Conservation (phyloP, 2,797 vertebrate species). For the Columba guinea region DNA sequence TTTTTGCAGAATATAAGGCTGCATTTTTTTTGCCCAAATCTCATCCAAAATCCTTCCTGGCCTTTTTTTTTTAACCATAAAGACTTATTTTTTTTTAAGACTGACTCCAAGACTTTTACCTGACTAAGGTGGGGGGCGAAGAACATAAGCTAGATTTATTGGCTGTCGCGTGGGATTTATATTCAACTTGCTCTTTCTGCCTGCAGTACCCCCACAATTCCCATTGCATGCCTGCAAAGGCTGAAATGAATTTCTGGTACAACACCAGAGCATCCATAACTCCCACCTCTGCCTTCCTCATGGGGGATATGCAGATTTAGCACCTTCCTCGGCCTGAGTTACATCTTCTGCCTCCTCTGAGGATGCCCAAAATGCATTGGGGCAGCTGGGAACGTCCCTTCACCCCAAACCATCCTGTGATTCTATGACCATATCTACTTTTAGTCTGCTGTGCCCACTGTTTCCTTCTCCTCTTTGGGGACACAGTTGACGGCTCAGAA, state of each 20-base stretch:
- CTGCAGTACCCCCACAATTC: not conserved
- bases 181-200: not conserved
- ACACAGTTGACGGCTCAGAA: not conserved
- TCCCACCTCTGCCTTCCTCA: not conserved
- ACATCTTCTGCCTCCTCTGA: not conserved
- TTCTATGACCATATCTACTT: fast-evolving
- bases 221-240: not conserved
- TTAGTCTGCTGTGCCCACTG: not conserved
- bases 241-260: not conserved
- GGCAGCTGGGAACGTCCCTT: too few species aligned
- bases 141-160: not conserved
- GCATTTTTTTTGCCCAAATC: not conserved
- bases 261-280: not conserved
- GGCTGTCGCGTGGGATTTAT: not conserved
- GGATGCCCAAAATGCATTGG: not conserved
- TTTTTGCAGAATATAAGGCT: not conserved
- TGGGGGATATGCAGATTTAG: not conserved
- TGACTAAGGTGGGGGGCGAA: not conserved
- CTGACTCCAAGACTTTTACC: not conserved
- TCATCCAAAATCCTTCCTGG: not conserved
- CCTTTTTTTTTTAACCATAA: not conserved
- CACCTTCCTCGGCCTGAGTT: not conserved
- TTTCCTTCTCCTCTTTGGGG: not conserved
- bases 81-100: not conserved
- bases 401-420: too few species aligned